These are phyloP conservation scores for Plebejus anna DNA, from an alignment of 2,888 invertebrate species.

Conservation along the genomic window DNA sequence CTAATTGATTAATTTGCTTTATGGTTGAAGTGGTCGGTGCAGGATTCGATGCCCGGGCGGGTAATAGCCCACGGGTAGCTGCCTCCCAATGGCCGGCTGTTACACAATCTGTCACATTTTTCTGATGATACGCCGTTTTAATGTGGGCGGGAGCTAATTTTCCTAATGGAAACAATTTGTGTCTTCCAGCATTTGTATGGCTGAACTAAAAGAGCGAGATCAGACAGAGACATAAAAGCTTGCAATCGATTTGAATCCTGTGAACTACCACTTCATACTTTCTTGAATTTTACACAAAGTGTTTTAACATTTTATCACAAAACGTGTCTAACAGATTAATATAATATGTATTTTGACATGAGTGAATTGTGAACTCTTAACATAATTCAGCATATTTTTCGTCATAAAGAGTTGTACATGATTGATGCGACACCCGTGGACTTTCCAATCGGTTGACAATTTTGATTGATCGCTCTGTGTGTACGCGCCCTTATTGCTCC, in stretches of 20 bases:
- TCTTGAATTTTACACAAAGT: not conserved
- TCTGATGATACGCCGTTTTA: slow-evolving; percentile 48
- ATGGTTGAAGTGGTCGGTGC: slow-evolving; percentile 72
- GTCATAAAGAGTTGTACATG: slow-evolving; percentile 48
- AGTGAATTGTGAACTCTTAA: not conserved
- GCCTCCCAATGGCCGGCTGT: slow-evolving; percentile 62
- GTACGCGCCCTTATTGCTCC: slow-evolving; percentile 50
- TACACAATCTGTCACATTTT: slow-evolving; percentile 77
- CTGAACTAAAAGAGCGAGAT: not conserved
- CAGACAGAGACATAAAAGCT: not conserved
- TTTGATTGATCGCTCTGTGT: slow-evolving; percentile 69
- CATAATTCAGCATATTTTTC: slow-evolving; percentile 18
- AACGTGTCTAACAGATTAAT: not conserved
- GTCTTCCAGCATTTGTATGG: slow-evolving; percentile 2
- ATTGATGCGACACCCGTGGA: slow-evolving; percentile 67
- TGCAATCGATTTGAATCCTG: not conserved
- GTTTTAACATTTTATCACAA: not conserved
- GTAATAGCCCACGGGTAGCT: slow-evolving; percentile 70
- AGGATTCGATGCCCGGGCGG: slow-evolving; percentile 62
- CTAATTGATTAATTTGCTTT: slow-evolving; percentile 81
- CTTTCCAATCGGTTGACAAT: slow-evolving; percentile 75
- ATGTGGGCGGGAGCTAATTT: slow-evolving; percentile 46
- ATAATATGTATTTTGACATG: not conserved
- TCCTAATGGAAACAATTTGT: slow-evolving; percentile 45
- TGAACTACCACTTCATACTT: not conserved